Conservation (phyloP, 2,113 vertebrate genomes). For the Prionailurus bengalensis region DNA sequence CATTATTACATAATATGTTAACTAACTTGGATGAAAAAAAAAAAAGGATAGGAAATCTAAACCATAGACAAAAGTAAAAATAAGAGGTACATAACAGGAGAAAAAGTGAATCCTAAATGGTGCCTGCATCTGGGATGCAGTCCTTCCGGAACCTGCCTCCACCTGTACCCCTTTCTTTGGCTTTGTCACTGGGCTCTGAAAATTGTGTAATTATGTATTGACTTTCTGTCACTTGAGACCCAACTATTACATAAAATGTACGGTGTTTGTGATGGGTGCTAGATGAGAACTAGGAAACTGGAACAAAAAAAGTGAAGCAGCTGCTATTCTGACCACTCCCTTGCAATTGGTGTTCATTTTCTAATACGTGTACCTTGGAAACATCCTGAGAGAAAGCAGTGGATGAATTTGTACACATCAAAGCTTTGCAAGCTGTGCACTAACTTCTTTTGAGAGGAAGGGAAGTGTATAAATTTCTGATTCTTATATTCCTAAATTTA, state of each 20-base stretch:
- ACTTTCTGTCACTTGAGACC: background rate
- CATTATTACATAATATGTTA: too few relatives aligned
- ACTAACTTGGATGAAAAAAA: too few relatives aligned
- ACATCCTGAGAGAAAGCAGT: background rate
- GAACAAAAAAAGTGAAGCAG: background rate
- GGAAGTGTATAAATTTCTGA: background rate
- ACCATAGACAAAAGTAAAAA: background rate
- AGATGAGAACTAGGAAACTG: background rate
- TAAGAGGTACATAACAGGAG: background rate
- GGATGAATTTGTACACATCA: background rate
- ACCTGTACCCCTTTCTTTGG: background rate
- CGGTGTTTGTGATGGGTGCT: background rate
- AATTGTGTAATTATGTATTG: background rate
- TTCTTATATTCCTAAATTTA: background rate
- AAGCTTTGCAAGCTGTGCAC: background rate
- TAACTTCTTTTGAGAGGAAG: background rate
- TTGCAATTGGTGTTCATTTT: background rate
- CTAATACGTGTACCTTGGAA: background rate
- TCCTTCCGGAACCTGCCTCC: background rate
- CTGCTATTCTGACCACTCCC: background rate
- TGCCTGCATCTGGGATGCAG: background rate
- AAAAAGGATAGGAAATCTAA: background rate
- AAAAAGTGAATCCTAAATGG: background rate
- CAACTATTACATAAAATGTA: background rate
- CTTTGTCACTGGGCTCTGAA: background rate